Evolutionary conservation across 2,888 invertebrate genomes (phyloP), one percentile per base, ranked within the genome.

Genomic region (Pelosia muscerda): DNA sequence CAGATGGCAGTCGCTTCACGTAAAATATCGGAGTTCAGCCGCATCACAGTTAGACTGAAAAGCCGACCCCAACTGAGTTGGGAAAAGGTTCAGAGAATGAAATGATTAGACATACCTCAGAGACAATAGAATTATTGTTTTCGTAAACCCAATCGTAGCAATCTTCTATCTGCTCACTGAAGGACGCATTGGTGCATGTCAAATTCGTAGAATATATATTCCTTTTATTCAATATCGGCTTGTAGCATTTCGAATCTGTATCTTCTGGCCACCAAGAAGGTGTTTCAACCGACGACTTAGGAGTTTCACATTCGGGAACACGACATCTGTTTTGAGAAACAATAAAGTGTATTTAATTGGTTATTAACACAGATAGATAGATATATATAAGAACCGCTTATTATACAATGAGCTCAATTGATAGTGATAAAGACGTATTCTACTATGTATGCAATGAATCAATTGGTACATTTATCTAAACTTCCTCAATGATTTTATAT

Each of bases 111-210:
- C 82, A 78, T 82, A 92, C 93, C 83, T 88, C 89, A 53, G 91
- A 81, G 4, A 91, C 86, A 25, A 91, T 88, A 2, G 92, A 91
- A 80, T 93, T 89, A 42, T 86, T 78, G 64, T 86, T 88, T 74
- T 90, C 91, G 66, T 91, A 93, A 54, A 92, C 80, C 92, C 92
- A 93, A 62, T 90, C 85, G n/a, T 83, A 76, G 65, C 93, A 93
- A 63, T 87, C 81, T 66, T 85, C 86, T n/a, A 88, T 73, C 28
- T 84, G 76, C 49, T 84, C 84, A 9, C 77, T 77, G 64, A 91
- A 88, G 6, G 88, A 84, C 38, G 80, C 72, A 70, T 88, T 88
- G 2, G 84, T 84, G 67, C 92, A 92, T n/a, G 86, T 88, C 58
- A 81, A 69, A 68, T 89, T 87, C 5, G 75, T 65, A 31, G 70